A percentile compares a stretch with the other conserved stretches of the same genome.
Conservation (phyloP, 2,888 invertebrate genomes). For the Cephus runcator region DNA sequence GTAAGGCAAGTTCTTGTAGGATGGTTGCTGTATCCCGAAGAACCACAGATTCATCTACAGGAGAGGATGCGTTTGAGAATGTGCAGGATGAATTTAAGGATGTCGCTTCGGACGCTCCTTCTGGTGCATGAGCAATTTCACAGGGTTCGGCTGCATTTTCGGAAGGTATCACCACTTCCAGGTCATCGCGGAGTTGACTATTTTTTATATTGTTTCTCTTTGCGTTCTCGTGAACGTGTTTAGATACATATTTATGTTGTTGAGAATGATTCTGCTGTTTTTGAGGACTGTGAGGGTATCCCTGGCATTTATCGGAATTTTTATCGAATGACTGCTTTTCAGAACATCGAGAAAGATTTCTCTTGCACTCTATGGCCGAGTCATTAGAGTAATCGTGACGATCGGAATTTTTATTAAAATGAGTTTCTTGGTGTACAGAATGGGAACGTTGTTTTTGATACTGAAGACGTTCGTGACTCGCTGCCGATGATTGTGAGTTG, state of each 20-base stretch:
- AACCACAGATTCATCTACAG: constrained; percentile 52
- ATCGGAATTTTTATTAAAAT: constrained; percentile 30
- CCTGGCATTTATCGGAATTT: constrained; percentile 38
- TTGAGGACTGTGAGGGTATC: constrained; percentile 41
- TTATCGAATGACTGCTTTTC: constrained; percentile 35
- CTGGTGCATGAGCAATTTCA: constrained; percentile 58
- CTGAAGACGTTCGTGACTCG: constrained; percentile 22
- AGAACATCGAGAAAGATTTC: constrained; percentile 29
- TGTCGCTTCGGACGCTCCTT: constrained; percentile 53
- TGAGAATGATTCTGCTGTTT: constrained; percentile 34
- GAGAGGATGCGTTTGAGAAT: constrained; percentile 51
- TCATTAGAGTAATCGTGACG: constrained; percentile 35
- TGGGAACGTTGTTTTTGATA: constrained; percentile 28
- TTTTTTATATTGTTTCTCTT: constrained; percentile 39
- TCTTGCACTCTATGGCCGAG: constrained; percentile 2
- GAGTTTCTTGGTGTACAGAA: constrained; percentile 30
- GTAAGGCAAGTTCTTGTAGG: constrained; percentile 58
- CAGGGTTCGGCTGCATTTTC: constrained; percentile 59
- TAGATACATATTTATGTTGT: constrained; percentile 41
- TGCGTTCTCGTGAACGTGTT: constrained; percentile 37
- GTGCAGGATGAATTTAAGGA: constrained; percentile 49
- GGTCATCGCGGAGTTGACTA: constrained; percentile 36
- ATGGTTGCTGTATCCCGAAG: constrained; percentile 59
- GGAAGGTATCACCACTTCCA: constrained; percentile 54
- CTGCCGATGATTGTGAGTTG: constrained; percentile 27